Evolutionary conservation across 2,888 invertebrate species (phyloP), one percentile per base, ranked within the genome.

Genomic region (Rhopalosiphum nymphaeae): DNA sequence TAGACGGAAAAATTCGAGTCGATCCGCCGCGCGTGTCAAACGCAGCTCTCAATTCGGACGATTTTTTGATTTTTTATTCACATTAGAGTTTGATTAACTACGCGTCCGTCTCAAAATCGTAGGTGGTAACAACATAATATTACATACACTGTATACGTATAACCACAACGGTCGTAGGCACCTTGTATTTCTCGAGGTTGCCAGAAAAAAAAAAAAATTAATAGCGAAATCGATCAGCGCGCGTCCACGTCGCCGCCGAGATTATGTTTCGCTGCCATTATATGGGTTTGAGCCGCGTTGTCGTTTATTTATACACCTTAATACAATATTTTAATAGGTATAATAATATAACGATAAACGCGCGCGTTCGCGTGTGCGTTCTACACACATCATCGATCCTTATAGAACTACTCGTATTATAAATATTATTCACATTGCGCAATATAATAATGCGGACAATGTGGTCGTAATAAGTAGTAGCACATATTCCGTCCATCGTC

Each of bases 111-210:
- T 78, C 3, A 78, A 36, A 78, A 78, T 78, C 36, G 78, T 36
- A 78, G 78, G 36, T 78, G 36, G 36, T 78, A 36, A 78, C 21
- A 78, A 78, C 21, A 36, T 16, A 21, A 67, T 78, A 78, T 53
- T 53, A 21, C 21, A 9, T 36, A 67, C 36, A n/a, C 21, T 2
- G 9, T 78, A 21, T 78, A 78, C 21, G 21, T 36, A 9, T 78
- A 36, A 78, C 78, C 78, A 78, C 78, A 9, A 36, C 9, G 21
- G 21, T 36, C 78, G 36, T 78, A 42, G 36, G 36, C 78, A 78
- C 78, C 36, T 36, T 78, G 78, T 67, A 36, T 67, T 67, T 36
- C 78, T 78, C 78, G 78, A 78, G 78, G 78, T 78, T 78, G 78
- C 9, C 21, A 25, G 36, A 26, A 57, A 78, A 36, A 61, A 53